Base-by-base conservation (phyloP, 1,140 invertebrate species). In the Tetraneura akinire region DNA sequence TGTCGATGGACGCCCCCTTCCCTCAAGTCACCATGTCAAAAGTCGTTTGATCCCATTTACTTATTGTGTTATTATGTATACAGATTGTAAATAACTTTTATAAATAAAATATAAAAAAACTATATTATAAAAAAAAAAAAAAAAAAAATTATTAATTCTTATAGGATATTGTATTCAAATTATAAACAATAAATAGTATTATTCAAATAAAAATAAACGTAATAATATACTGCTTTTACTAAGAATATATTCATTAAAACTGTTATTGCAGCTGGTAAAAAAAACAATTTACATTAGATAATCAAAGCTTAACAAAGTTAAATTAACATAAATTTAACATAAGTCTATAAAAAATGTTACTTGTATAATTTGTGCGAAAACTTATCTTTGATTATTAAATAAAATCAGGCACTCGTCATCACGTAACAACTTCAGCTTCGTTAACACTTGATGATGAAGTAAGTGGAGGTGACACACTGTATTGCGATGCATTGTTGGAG, bases 381-480 rank as follows among this genome's bases (percentile, higher is more conserved):
- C 21, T 57, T 57, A 57, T 57, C 13, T 57, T 57, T 23, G 21
- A 57, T 57, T 57, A 57, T 13, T 26, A 57, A 57, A 57, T 57
- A 57, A 57, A 14, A 26, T 57, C 21, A 57, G 55, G 55, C 21
- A 26, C 21, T 57, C 55, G 55, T 57, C 55, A 4, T 57, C 21
- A 26, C n/a, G 1, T 57, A 57, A 11, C 55, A 60, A 29, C 13
- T 60, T 60, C 55, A 60, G 55, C 23, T 60, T 60, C 23, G 11
- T 60, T 60, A 2, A 16, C 23, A 60, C 55, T 60, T 26, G 55
- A 60, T 29, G 55, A 60, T 29, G 55, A 60, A 16, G 55, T 60
- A 60, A 60, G 55, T 60, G 55, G 55, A 60, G 23, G 23, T 60
- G 55, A 60, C 55, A 60, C 55, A 60, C 55, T 60, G 55, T 60